Evolutionary conservation across 2,888 invertebrate genomes (phyloP).

Genomic region (Dendrolimus pini): DNA sequence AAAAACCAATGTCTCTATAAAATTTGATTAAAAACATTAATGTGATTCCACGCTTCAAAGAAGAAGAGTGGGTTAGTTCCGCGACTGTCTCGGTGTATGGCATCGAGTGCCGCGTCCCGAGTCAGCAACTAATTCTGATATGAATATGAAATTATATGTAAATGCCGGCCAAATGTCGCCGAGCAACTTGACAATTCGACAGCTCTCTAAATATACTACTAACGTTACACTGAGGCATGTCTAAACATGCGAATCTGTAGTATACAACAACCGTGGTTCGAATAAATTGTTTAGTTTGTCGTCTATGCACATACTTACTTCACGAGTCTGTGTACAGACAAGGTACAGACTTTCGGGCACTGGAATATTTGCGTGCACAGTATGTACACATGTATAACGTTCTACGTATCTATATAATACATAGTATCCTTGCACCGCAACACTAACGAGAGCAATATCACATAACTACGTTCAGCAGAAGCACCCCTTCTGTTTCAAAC

Average conservation of each 20-base stretch:
- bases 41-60: neutral
- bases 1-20: too few relatives aligned
- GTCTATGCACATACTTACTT: conserved; percentile 32
- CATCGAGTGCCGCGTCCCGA: conserved; percentile 32
- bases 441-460: conserved; percentile 63
- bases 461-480: conserved; percentile 53
- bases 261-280: conserved; percentile 47
- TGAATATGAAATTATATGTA: conserved; percentile 71
- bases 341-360: too few relatives aligned
- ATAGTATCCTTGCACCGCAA: conserved; percentile 4
- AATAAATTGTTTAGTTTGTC: conserved; percentile 59
- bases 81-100: conserved; percentile 21
- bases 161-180: conserved; percentile 61
- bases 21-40: too few relatives aligned
- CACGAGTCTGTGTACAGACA: conserved; percentile 5
- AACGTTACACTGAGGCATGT: conserved; percentile 46
- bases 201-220: conserved; percentile 59
- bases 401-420: too few relatives aligned
- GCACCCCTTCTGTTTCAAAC: conserved; percentile 64
- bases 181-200: conserved; percentile 61
- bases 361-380: too few relatives aligned
- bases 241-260: conserved; percentile 56
- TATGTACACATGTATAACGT: too few relatives aligned
- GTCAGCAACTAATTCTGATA: conserved; percentile 59
- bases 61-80: conserved; percentile 17